Conservation (phyloP, 1,140 invertebrate genomes). For the Scaptomyza graminum region DNA sequence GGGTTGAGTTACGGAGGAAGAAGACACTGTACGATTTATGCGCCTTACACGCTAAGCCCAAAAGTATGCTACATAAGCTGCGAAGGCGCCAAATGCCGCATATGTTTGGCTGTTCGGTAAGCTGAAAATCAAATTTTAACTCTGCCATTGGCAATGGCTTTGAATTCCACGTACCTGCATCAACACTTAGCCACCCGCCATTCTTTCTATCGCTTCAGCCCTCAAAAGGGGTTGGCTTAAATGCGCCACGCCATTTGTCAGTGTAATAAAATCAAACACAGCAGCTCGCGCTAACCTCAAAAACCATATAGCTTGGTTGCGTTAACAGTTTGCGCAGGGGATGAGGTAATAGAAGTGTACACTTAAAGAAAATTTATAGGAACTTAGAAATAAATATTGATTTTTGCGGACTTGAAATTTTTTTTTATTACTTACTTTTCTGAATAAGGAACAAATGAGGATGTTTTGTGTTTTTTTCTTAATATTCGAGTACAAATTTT, state of each 20-base stretch:
- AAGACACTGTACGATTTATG: slow-evolving; percentile 69
- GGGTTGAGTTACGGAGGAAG: neutral
- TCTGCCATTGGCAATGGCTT: slow-evolving; percentile 42
- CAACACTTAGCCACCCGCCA: neutral
- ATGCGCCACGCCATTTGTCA: slow-evolving; percentile 81
- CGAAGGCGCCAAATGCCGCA: slow-evolving; percentile 53
- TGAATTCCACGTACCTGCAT: slow-evolving; percentile 6
- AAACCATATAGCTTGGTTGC: slow-evolving; percentile 40
- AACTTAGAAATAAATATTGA: neutral
- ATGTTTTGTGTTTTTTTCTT: neutral
- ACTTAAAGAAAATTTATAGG: neutral
- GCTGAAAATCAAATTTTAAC: slow-evolving; percentile 81
- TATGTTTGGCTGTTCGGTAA: slow-evolving; percentile 67
- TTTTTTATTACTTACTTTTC: no score
- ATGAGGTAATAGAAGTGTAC: neutral
- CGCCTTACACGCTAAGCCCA: slow-evolving; percentile 75
- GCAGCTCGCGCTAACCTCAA: slow-evolving; percentile 50
- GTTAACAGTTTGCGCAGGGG: slow-evolving; percentile 9
- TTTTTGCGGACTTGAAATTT: no score
- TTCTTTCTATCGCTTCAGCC: neutral
- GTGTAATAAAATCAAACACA: slow-evolving; percentile 83
- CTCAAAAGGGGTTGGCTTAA: slow-evolving; percentile 74
- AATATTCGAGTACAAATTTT: neutral
- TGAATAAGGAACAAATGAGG: no score
- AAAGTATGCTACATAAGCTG: slow-evolving; percentile 80